Evolutionary conservation across 2,113 vertebrate genomes (phyloP).

Genomic region (Mungos mungo): DNA sequence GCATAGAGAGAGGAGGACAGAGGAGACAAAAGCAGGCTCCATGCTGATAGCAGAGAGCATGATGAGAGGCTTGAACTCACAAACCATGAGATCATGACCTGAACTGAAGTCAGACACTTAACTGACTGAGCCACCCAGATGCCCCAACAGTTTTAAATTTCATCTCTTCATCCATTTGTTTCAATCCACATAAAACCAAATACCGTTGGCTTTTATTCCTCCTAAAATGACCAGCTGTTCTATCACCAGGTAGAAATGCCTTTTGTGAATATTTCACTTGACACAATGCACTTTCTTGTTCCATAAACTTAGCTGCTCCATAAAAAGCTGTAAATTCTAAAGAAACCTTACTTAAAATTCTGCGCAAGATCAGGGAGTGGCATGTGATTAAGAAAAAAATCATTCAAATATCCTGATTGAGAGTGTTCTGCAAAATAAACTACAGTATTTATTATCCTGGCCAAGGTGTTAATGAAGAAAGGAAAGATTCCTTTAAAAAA

Average conservation of each 20-base stretch:
- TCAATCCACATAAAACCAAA: constrained; percentile 7
- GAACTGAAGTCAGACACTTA: too few relatives aligned
- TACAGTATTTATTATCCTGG: background rate
- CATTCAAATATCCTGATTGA: background rate
- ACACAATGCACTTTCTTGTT: background rate
- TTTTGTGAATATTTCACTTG: background rate
- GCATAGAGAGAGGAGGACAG: too few relatives aligned
- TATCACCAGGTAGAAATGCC: background rate
- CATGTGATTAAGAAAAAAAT: background rate
- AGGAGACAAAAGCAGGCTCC: too few relatives aligned
- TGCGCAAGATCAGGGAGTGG: background rate
- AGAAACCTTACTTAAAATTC: background rate
- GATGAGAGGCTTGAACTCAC: too few relatives aligned
- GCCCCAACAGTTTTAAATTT: background rate
- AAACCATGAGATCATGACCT: too few relatives aligned
- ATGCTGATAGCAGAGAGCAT: too few relatives aligned
- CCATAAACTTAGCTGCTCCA: background rate
- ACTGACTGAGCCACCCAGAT: too few relatives aligned
- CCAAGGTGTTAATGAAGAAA: background rate
- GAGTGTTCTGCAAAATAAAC: constrained; percentile 28
- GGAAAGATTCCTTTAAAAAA: background rate
- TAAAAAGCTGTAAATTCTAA: background rate
- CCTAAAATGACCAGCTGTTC: background rate
- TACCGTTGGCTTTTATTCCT: background rate
- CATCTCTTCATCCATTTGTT: background rate